These are phyloP conservation scores for Lates calcarifer DNA, from an alignment of 2,113 vertebrate species.

Conservation along the genomic window DNA sequence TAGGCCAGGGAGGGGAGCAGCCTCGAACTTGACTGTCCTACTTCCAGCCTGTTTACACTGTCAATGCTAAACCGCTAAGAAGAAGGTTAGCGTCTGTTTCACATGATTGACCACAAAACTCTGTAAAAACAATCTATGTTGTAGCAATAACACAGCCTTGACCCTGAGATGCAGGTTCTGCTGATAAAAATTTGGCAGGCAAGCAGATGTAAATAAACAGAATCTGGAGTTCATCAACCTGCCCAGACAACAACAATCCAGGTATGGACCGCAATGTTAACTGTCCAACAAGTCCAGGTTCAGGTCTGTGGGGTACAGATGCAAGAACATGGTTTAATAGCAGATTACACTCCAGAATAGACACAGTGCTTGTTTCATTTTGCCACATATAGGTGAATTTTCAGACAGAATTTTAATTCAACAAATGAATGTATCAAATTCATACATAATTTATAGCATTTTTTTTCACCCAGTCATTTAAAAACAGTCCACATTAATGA, in stretches of 20 bases:
- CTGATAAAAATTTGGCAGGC: constrained; percentile 34
- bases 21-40: constrained; percentile 41
- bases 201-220: constrained; percentile 54
- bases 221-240: constrained; percentile 59
- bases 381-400: neutral
- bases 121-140: constrained; percentile 66
- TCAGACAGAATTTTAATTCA: neutral
- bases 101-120: constrained; percentile 49
- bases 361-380: neutral
- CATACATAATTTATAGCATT: neutral
- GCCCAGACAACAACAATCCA: constrained; percentile 16
- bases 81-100: constrained; percentile 42
- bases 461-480: neutral
- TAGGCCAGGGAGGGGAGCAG: neutral
- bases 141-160: constrained; percentile 64
- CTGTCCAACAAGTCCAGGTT: neutral
- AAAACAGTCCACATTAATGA: neutral
- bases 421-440: too few species aligned
- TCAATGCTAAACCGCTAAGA: constrained; percentile 33
- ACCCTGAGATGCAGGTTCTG: constrained; percentile 44
- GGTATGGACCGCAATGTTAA: neutral
- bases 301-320: constrained; percentile 17
- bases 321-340: neutral
- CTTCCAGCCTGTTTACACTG: constrained; percentile 64
- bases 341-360: neutral